Evolutionary conservation across 53 echinoderm and acorn worm species (phyloP), one percentile per base, ranked within the genome.

Genomic region (Temnopleurus reevesii): DNA sequence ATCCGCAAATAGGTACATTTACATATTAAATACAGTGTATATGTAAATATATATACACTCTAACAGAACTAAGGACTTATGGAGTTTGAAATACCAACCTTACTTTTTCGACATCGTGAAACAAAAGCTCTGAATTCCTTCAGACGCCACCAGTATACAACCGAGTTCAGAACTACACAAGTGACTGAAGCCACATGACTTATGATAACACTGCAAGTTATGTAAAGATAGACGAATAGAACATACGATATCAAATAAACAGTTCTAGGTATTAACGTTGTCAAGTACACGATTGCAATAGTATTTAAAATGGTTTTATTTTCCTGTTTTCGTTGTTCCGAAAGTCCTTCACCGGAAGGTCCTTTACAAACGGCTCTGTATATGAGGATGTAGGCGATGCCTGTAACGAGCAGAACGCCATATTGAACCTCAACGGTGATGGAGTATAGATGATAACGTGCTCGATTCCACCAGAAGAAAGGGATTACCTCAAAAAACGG

Each of bases 141-240:
- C 3, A 19, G 71, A 8, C 71, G 71, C 71, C 71, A 66, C 71
- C 71, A 66, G 21, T 66, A 66, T 7, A 66, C 71, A 17, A 66
- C 8, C 1, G n/a, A 7, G 12, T 66, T 66, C 12, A 66, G n/a
- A n/a, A n/a, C n/a, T n/a, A n/a, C n/a, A n/a, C n/a, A n/a, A n/a
- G n/a, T n/a, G n/a, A n/a, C n/a, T n/a, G n/a, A n/a, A n/a, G n/a
- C 71, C 23, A 66, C 19, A 41, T 19, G 18, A 8, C 8, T 21
- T 1, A 66, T 1, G 8, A 66, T 4, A 1, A 19, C 5, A 5
- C 35, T 0, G 21, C 36, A 38, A 3, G 12, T 6, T 7, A 1
- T 7, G 2, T n/a, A 2, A 12, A 38, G 23, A 19, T 36, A n/a
- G 19, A 28, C 21, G 41, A 9, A n/a, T 2, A 66, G 3, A n/a